Conservation (phyloP, 2,797 vertebrate species). For the Thamnophis elegans region DNA sequence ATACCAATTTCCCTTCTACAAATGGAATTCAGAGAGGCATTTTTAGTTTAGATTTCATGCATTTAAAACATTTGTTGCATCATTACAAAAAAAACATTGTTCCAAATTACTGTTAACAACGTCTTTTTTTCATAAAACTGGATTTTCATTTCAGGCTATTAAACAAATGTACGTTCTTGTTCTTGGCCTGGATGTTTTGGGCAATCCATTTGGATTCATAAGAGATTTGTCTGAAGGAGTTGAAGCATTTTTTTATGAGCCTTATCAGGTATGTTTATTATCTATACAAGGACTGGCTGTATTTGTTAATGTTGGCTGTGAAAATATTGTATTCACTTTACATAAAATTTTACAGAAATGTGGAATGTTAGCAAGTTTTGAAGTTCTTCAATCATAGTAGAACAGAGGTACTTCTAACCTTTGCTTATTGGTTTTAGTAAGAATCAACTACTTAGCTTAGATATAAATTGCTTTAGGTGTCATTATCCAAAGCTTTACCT, state of each 20-base stretch:
- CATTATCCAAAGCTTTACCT: neutral
- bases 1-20: neutral
- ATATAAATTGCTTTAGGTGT: neutral
- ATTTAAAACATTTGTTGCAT: neutral
- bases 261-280: slow-evolving; percentile 84
- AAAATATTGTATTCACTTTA: neutral
- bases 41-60: neutral
- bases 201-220: slow-evolving; percentile 96
- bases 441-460: neutral
- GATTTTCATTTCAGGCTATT: slow-evolving; percentile 83
- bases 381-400: neutral
- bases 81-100: neutral
- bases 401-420: neutral
- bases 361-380: neutral
- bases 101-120: neutral
- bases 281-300: neutral
- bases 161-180: slow-evolving; percentile 98
- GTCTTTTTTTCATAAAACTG: neutral
- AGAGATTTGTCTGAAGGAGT: slow-evolving; percentile 95
- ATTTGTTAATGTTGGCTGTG: neutral
- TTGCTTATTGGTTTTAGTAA: neutral
- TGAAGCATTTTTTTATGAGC: slow-evolving; percentile 98
- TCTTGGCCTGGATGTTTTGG: slow-evolving; percentile 94
- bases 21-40: neutral
- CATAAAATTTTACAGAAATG: neutral